Base-by-base conservation (phyloP, 2,888 invertebrate genomes). In the Tenthredo scrophulariae region DNA sequence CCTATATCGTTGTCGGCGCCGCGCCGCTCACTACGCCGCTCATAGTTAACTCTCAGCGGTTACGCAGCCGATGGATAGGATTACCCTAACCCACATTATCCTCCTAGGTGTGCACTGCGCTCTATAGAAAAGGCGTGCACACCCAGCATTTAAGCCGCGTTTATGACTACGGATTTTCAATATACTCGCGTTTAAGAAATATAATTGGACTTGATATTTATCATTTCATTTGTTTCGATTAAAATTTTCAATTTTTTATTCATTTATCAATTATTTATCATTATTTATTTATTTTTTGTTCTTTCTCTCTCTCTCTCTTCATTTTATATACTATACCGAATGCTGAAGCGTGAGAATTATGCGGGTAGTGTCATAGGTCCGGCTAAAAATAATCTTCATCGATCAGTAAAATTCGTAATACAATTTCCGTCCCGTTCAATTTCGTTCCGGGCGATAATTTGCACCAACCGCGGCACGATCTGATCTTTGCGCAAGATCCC, bases 1-100 rank as follows among this genome's bases (percentile, higher is more conserved):
- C 37, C 37, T 37, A 74, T 58, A 50, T 77, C 77, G 77, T 77
- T 46, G 77, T 77, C 85, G 85, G 72, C 77, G 85, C 40, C 62
- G 72, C 77, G 85, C 40, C 62, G 85, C 77, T 86, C 80, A 70
- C 74, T 86, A 80, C 65, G 67, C 84, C 75, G 29, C 43, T 62
- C 33, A 43, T n/a, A 43, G 72, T 43, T 43, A 26, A 26, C 80
- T 80, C 80, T 67, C 43, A 46, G 67, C 65, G 46, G 67, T 70
- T 83, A 83, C 83, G 70, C 46, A 70, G 83, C 67, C 83, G 67
- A 83, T 83, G 83, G 70, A 83, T 83, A 83, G 83, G 83, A 83
- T 65, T 83, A 83, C 67, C 83, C 83, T 83, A 83, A 83, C 83
- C 83, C 70, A 83, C 70, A 83, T 83, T 67, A 83, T 67, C 67